Evolutionary conservation across 2,888 invertebrate genomes (phyloP).

Genomic region (Timema cristinae): DNA sequence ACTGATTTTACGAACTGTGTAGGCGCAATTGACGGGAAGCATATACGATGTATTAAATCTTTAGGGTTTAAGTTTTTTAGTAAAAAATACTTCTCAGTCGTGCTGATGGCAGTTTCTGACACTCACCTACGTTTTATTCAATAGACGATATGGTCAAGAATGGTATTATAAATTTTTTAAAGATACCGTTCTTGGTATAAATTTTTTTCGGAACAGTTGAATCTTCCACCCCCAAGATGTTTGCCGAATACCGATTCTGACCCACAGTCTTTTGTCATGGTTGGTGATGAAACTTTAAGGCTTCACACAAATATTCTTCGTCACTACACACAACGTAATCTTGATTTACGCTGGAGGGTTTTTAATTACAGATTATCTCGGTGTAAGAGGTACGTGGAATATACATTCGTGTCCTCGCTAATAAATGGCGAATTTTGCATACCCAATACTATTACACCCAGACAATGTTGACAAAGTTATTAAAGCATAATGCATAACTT

Average conservation of each 20-base stretch:
- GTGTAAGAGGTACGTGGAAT: slow-evolving; percentile 7
- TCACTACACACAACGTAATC: slow-evolving; percentile 8
- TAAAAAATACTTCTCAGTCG: slow-evolving; percentile 16
- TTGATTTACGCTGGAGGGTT: background rate
- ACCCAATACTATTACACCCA: background rate
- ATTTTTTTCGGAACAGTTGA: slow-evolving; percentile 1
- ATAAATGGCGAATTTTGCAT: slow-evolving; percentile 9
- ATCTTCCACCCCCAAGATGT: slow-evolving; percentile 11
- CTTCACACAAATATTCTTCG: slow-evolving; percentile 14
- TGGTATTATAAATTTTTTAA: background rate
- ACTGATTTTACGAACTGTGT: slow-evolving; percentile 10
- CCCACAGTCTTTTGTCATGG: slow-evolving; percentile 12
- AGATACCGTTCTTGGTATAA: slow-evolving; percentile 10
- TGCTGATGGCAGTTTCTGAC: slow-evolving; percentile 13
- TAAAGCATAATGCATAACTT: background rate
- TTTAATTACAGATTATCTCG: slow-evolving; percentile 11
- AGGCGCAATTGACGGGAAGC: slow-evolving; percentile 1
- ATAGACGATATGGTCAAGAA: slow-evolving; percentile 14
- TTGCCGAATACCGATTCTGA: background rate
- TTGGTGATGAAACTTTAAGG: slow-evolving; percentile 12
- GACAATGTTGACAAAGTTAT: background rate
- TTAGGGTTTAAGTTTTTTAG: background rate
- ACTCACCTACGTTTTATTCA: background rate
- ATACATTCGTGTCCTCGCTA: slow-evolving; percentile 2
- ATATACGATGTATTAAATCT: slow-evolving; percentile 10